Evolutionary conservation across 2,797 vertebrate genomes (phyloP).

Genomic region (Ctenopoma kingsleyae): DNA sequence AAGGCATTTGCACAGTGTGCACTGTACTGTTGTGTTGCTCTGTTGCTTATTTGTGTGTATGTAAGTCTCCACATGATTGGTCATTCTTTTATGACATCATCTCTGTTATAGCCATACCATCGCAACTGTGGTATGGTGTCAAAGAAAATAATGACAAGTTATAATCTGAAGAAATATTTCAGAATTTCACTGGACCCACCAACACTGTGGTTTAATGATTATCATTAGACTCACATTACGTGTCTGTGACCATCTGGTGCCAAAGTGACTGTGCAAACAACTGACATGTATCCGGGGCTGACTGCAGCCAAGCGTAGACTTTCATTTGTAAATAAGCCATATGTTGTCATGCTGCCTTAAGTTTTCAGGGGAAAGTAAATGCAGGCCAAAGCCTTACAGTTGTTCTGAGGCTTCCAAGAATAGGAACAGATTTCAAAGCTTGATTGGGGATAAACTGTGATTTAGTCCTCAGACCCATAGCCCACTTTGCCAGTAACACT

Average conservation of each 20-base stretch:
- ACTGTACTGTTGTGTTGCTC: conserved; percentile 31
- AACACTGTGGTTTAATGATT: conserved; percentile 55
- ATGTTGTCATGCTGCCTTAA: conserved; percentile 62
- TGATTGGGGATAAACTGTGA: conserved; percentile 81
- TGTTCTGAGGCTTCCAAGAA: conserved; percentile 65
- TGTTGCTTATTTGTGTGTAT: conserved; percentile 28
- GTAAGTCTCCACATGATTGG: conserved; percentile 23
- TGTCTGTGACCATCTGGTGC: conserved; percentile 67
- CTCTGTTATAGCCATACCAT: not conserved
- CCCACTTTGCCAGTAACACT: conserved; percentile 45
- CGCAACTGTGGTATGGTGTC: not conserved
- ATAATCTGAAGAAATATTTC: conserved; percentile 32
- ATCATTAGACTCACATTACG: conserved; percentile 55
- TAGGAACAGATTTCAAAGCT: conserved; percentile 74
- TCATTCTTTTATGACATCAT: conserved; percentile 23
- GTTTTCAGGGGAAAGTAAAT: conserved; percentile 64
- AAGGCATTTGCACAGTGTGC: conserved; percentile 60
- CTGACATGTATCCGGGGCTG: conserved; percentile 50
- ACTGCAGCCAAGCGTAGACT: conserved; percentile 42
- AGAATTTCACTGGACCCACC: conserved; percentile 8
- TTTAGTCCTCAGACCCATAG: conserved; percentile 64
- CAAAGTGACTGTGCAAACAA: conserved; percentile 63
- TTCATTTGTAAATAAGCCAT: conserved; percentile 71
- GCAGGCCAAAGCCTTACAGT: conserved; percentile 50
- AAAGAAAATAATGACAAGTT: not conserved